Conservation (phyloP, 2,113 vertebrate genomes). For the Psettodes erumei region DNA sequence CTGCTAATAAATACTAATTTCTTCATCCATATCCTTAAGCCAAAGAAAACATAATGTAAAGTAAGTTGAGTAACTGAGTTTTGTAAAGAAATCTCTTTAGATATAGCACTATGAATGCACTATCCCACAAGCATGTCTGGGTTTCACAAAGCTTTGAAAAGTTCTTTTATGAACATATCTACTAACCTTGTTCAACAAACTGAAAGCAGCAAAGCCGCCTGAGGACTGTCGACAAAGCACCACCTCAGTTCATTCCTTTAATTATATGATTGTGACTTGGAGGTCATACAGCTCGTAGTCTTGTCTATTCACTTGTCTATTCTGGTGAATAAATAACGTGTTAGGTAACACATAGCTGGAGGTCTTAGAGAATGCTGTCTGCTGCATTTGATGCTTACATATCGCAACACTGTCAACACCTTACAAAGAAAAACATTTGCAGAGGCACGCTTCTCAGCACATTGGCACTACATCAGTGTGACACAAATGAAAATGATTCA, state of each 20-base stretch:
- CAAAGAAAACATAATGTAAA: no score
- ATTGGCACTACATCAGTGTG: neutral
- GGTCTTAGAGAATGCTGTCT: slow-evolving; percentile 13
- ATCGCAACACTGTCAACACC: neutral
- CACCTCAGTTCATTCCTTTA: neutral
- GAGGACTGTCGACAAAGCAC: neutral
- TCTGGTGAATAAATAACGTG: slow-evolving; percentile 26
- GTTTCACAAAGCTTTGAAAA: slow-evolving; percentile 15
- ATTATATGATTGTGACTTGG: neutral
- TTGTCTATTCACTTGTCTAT: neutral
- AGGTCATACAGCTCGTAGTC: neutral
- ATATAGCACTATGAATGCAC: neutral
- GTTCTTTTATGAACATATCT: neutral
- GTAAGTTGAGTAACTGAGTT: no score
- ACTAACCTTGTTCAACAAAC: neutral
- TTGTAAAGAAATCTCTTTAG: neutral
- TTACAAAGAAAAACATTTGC: slow-evolving; percentile 9
- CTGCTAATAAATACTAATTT: no score
- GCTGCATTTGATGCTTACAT: slow-evolving; percentile 7
- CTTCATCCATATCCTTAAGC: neutral
- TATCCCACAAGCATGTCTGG: neutral
- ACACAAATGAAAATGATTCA: neutral
- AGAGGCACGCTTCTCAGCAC: neutral
- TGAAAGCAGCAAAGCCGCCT: neutral
- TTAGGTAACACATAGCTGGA: slow-evolving; percentile 9